Conservation (phyloP, 2,888 invertebrate species). For the Cistogaster globosa region DNA sequence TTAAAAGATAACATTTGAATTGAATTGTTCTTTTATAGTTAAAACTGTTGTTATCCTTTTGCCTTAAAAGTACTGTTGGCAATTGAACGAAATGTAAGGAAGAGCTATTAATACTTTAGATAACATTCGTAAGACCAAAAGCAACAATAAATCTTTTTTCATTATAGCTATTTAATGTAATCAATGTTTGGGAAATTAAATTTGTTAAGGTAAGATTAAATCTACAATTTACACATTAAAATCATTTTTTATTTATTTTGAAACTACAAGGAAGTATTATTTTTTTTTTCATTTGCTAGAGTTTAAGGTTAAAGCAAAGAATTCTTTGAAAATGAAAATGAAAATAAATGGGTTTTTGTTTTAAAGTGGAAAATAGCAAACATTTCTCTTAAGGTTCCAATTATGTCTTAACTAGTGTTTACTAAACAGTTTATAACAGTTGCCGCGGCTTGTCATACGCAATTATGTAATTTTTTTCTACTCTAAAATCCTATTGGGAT, state of each 20-base stretch:
- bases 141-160: conserved; percentile 29
- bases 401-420: no score
- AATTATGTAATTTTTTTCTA: no score
- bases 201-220: neutral
- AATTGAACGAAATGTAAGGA: neutral
- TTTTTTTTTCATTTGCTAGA: no score
- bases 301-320: no score
- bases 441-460: no score
- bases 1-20: conserved; percentile 28
- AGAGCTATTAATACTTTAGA: conserved; percentile 18
- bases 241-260: neutral
- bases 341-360: no score
- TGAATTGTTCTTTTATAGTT: neutral
- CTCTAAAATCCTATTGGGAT: no score
- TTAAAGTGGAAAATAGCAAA: no score
- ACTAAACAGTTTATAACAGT: no score
- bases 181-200: neutral
- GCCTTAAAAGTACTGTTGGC: no score
- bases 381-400: no score
- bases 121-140: conserved; percentile 14
- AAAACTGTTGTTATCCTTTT: neutral
- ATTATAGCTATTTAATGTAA: neutral
- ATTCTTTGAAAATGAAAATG: no score
- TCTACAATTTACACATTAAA: neutral
- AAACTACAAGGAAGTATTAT: neutral